Base-by-base conservation (phyloP, 2,113 vertebrate species). In the Polypterus bichir region DNA sequence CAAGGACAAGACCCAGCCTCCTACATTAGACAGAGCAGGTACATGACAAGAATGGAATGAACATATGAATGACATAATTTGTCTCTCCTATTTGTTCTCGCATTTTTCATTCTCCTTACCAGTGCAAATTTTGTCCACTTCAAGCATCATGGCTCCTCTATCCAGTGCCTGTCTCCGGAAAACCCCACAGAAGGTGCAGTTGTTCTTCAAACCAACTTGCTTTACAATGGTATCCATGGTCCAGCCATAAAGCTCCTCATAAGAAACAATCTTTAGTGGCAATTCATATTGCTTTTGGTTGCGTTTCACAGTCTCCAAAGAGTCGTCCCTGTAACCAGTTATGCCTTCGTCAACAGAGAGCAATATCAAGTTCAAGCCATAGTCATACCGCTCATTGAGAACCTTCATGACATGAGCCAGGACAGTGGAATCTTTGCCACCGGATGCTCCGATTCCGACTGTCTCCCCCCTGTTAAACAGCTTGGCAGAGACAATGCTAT, bases 181-280 rank as follows among this genome's bases (percentile, higher is more conserved):
- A 63, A 95, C 92, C 0, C 91, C 91, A 44, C 92, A 94, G 76
- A 94, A 95, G 56, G 92, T 94, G 78, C 92, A 93, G 74, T 91
- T 91, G 63, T 89, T 87, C 65, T 87, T 88, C 70, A 82, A 74
- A 53, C 81, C 89, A 71, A 89, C 82, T 74, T 67, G 89, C 71
- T 83, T 86, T 64, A 76, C 88, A 46, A 94, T 89, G 8, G 85
- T 83, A 48, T 93, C 91, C 91, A 93, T 92, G 3, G 90, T 91
- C 91, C 91, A 95, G 69, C 91, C 87, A 2, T 92, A 95, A 7
- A 94, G 83, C 67, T 92, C 85, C 8, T 80, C 77, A 8, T 94
- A 92, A 3, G 92, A 91, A 67, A 95, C 83, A 0, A 93, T 75
- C 64, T 86, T 91, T 49, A 94, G 79, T 0, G 89, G 92, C 62